These are phyloP conservation scores for Bimastos eiseni DNA, from an alignment of 2,888 invertebrate species.

Conservation along the genomic window DNA sequence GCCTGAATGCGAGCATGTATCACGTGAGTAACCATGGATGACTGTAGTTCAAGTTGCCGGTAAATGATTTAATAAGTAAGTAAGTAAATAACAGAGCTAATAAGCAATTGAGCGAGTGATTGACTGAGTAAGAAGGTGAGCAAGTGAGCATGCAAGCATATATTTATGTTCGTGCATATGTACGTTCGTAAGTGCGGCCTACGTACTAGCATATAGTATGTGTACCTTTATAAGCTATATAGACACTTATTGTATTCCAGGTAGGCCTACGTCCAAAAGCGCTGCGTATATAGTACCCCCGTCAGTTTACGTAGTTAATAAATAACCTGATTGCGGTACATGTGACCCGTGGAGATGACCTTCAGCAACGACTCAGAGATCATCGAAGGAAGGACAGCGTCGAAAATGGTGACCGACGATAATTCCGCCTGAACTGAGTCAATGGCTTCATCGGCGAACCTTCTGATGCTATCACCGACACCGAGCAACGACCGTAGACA, in stretches of 20 bases:
- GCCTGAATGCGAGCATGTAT: not conserved
- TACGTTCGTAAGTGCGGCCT: too few species aligned
- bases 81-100: too few species aligned
- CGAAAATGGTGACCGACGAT: not conserved
- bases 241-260: too few species aligned
- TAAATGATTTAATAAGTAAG: too few species aligned
- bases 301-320: not conserved
- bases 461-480: not conserved
- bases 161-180: too few species aligned
- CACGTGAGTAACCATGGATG: not conserved
- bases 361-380: not conserved
- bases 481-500: constrained; percentile 65
- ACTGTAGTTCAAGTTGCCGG: not conserved
- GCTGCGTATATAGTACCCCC: too few species aligned
- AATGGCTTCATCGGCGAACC: not conserved
- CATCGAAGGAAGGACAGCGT: not conserved
- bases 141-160: too few species aligned
- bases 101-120: too few species aligned
- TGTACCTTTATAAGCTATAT: too few species aligned
- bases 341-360: not conserved
- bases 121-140: too few species aligned
- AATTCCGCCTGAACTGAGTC: not conserved
- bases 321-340: constrained; percentile 6
- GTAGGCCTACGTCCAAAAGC: not conserved
- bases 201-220: too few species aligned